These are phyloP conservation scores for Poeciliopsis prolifica DNA, from an alignment of 2,113 vertebrate species.

Conservation along the genomic window DNA sequence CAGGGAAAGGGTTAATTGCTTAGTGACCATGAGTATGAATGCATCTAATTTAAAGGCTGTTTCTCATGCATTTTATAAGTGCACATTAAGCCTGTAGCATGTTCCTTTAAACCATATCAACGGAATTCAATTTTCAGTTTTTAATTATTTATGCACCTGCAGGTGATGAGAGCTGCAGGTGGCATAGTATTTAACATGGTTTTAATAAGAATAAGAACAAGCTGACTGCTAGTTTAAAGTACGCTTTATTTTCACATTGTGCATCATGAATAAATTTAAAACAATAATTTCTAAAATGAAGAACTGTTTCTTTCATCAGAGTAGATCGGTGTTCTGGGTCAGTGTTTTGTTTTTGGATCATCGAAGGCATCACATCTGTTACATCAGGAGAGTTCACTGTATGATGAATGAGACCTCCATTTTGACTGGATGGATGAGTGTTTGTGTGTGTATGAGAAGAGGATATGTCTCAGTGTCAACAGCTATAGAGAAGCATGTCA, in stretches of 20 bases:
- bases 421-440: conserved; percentile 45
- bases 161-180: not conserved
- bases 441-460: not conserved
- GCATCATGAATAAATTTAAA: not conserved
- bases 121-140: not conserved
- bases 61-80: not conserved
- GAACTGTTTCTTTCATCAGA: not conserved
- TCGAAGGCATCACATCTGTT: not conserved
- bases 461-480: conserved; percentile 19
- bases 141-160: not conserved
- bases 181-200: not conserved
- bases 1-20: not conserved
- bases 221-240: not conserved
- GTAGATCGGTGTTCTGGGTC: not conserved
- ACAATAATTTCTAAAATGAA: not conserved
- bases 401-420: conserved; percentile 47
- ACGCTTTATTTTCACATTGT: not conserved
- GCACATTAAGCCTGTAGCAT: not conserved
- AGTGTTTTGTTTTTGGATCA: not conserved
- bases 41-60: not conserved
- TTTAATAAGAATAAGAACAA: not conserved
- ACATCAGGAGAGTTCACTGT: conserved; percentile 8
- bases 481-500: conserved; percentile 18
- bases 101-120: not conserved
- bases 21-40: not conserved